Conservation (phyloP, 2,797 vertebrate genomes). For the Acanthiza pusilla region DNA sequence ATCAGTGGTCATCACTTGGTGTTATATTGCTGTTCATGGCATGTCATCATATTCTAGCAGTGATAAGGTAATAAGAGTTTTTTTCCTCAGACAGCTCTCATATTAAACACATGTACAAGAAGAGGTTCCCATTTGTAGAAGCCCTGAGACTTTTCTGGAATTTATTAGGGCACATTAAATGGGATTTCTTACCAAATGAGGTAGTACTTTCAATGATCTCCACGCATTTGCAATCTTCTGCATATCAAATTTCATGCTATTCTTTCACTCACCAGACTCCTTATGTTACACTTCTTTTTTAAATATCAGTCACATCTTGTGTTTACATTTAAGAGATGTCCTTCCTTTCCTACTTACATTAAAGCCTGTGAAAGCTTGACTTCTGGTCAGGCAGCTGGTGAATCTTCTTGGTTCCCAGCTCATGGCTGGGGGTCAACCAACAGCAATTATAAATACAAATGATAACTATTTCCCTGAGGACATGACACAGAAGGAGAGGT, state of each 20-base stretch:
- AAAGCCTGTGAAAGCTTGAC: background rate
- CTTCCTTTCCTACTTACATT: background rate
- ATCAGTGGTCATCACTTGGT: background rate
- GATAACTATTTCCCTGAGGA: background rate
- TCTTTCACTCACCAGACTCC: background rate
- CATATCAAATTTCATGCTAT: background rate
- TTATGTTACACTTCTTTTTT: background rate
- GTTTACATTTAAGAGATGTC: background rate
- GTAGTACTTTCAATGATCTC: background rate
- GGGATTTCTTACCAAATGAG: background rate
- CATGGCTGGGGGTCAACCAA: background rate
- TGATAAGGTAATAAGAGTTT: background rate
- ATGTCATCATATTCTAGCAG: background rate
- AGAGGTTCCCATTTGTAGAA: background rate
- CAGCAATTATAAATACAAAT: background rate
- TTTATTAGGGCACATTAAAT: background rate
- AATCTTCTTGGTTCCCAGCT: background rate
- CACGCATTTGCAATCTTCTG: background rate
- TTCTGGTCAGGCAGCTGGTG: background rate
- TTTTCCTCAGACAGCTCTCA: background rate
- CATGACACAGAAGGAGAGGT: background rate
- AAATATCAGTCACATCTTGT: background rate
- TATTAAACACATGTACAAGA: background rate
- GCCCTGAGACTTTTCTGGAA: background rate
- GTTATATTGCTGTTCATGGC: fast-evolving